Base-by-base conservation (phyloP, 1,140 invertebrate genomes). In the Copidosoma floridanum region DNA sequence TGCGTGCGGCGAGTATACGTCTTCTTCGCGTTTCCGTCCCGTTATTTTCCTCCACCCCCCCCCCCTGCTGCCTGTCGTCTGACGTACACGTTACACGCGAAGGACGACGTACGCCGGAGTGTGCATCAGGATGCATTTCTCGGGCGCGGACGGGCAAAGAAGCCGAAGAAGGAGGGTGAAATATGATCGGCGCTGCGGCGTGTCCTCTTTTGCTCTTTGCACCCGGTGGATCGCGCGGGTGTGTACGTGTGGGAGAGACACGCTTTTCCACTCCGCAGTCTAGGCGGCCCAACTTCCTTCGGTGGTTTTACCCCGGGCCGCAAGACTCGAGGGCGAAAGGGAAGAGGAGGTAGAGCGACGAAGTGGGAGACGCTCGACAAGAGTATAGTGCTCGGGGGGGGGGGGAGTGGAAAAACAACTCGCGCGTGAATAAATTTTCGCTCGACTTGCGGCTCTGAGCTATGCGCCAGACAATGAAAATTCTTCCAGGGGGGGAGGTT, bases 301-400 rank as follows among this genome's bases (percentile, higher is more conserved):
- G 57, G 35, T 20, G 50, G 37, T 58, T 58, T 58, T 58, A 58
- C 57, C 29, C n/a, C n/a, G n/a, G n/a, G n/a, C n/a, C n/a, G n/a
- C n/a, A n/a, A n/a, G n/a, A n/a, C n/a, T n/a, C n/a, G n/a, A n/a
- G n/a, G n/a, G n/a, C n/a, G n/a, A n/a, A n/a, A n/a, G n/a, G n/a
- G n/a, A n/a, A n/a, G n/a, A n/a, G n/a, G n/a, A n/a, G n/a, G n/a
- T n/a, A n/a, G n/a, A n/a, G n/a, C n/a, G n/a, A n/a, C n/a, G n/a
- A n/a, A n/a, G n/a, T n/a, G n/a, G n/a, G n/a, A n/a, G n/a, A n/a
- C n/a, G n/a, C n/a, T n/a, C n/a, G n/a, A n/a, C n/a, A n/a, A n/a
- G n/a, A n/a, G n/a, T n/a, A n/a, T n/a, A n/a, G n/a, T n/a, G n/a
- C n/a, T n/a, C n/a, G n/a, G n/a, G n/a, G n/a, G n/a, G n/a, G n/a